Conservation (phyloP, 2,113 vertebrate species). For the Mormyrus iriodes region DNA sequence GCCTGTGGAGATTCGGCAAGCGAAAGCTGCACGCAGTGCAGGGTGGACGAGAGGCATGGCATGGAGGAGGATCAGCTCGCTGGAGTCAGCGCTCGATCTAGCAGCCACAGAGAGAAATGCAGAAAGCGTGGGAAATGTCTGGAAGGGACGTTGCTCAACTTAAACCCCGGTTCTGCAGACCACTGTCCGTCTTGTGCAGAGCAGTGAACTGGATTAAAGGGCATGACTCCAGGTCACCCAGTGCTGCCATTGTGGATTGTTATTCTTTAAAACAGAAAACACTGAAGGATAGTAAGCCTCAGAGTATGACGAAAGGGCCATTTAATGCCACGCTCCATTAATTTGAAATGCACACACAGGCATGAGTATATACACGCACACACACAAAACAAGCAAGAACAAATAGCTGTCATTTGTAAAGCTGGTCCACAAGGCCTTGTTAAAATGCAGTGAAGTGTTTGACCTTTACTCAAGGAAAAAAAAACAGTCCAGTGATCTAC, state of each 20-base stretch:
- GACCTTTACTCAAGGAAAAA: neutral
- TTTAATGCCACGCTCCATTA: neutral
- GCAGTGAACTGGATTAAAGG: neutral
- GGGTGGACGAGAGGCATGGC: neutral
- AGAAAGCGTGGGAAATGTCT: neutral
- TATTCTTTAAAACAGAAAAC: neutral
- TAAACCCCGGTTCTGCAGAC: neutral
- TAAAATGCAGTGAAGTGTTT: neutral
- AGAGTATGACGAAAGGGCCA: neutral
- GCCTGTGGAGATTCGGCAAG: neutral
- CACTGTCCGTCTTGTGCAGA: neutral
- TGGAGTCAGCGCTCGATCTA: neutral
- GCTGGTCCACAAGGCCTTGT: neutral
- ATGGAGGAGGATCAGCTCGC: neutral
- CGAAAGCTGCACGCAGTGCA: neutral
- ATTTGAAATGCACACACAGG: neutral
- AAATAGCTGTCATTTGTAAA: conserved; percentile 2
- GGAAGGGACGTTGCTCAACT: too few relatives aligned
- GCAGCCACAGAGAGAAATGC: neutral
- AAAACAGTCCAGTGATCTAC: neutral
- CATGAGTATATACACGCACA: neutral
- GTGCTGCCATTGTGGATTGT: neutral
- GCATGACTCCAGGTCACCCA: neutral
- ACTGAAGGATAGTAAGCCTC: too few relatives aligned
- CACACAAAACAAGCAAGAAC: neutral